Evolutionary conservation across 2,797 vertebrate species (phyloP), one percentile per base, ranked within the genome.

Genomic region (Enteromius viviparus): DNA sequence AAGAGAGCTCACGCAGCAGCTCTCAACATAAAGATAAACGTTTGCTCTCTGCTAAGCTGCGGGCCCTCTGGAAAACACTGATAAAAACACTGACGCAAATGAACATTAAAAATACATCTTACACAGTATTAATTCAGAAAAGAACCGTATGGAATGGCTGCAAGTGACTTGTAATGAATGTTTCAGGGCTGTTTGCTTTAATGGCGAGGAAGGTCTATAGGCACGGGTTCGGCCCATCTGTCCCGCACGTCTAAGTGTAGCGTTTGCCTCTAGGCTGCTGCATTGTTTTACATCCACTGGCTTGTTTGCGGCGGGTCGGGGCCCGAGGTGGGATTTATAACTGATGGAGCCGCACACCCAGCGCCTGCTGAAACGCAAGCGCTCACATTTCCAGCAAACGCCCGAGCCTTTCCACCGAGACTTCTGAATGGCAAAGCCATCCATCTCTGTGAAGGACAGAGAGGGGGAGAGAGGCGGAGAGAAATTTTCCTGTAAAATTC

Each of bases 381-480:
- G 89, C 92, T 94, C 93, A 94, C 93, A 94, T 94, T 94, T 93
- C 93, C 93, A 92, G 92, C 92, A 91, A 92, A 90, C 88, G 84
- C 85, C 90, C 60, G 69, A 89, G 89, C 87, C 87, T 80, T 92
- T 93, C 91, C 91, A 23, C 77, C 6, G 91, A 94, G 93, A 93
- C 92, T 93, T 90, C 89, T 94, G 93, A 94, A 94, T 93, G 92
- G 93, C 93, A 94, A 94, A 94, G 91, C 92, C 92, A 95, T 95
- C 93, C 93, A 91, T 94, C 95, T 94, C 92, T 86, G 91, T 94
- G 93, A 94, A 95, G 93, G 93, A 92, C 93, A 92, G 90, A 87
- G 87, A 87, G 89, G 88, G 87, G 89, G 90, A 88, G 89, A 91
- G 51, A 82, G 84, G 89, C 89, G 82, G 85, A 90, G 90, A 90